These are phyloP conservation scores for Drosophila conformis DNA, from an alignment of 2,888 invertebrate genomes.

Conservation along the genomic window DNA sequence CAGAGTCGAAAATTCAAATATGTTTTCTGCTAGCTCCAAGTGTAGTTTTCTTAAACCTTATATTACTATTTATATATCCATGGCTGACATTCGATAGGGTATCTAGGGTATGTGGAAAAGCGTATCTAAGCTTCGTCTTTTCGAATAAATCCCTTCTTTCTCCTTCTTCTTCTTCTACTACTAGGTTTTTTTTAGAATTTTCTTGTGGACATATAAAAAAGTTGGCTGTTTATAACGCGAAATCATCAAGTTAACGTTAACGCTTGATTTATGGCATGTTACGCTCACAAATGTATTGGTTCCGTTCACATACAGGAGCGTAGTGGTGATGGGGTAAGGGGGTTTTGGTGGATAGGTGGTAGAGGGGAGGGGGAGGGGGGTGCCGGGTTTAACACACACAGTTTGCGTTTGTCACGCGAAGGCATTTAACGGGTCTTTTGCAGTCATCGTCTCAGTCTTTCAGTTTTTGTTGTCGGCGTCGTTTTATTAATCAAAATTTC, in stretches of 20 bases:
- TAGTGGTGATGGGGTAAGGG: background rate
- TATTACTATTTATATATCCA: background rate
- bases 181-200: constrained; percentile 16
- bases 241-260: constrained; percentile 76
- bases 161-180: background rate
- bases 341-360: background rate
- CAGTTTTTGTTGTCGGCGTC: constrained; percentile 37
- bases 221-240: constrained; percentile 77
- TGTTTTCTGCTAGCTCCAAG: background rate
- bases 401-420: constrained; percentile 79
- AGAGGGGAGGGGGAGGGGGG: background rate
- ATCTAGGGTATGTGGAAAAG: background rate
- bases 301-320: constrained; percentile 62
- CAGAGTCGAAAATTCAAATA: background rate
- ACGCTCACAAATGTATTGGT: constrained; percentile 73
- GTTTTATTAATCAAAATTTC: constrained; percentile 71
- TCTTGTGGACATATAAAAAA: constrained; percentile 57
- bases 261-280: constrained; percentile 76
- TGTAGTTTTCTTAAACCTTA: constrained; percentile 2
- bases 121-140: background rate
- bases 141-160: background rate
- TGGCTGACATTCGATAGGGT: background rate
- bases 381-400: constrained; percentile 34
- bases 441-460: constrained; percentile 22
- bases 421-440: constrained; percentile 65